Percentiles rank a stretch among this genome's conserved stretches.
Evolutionary conservation across 53 echinoderm and acorn worm genomes (phyloP).

Genomic region (Crossaster papposus): DNA sequence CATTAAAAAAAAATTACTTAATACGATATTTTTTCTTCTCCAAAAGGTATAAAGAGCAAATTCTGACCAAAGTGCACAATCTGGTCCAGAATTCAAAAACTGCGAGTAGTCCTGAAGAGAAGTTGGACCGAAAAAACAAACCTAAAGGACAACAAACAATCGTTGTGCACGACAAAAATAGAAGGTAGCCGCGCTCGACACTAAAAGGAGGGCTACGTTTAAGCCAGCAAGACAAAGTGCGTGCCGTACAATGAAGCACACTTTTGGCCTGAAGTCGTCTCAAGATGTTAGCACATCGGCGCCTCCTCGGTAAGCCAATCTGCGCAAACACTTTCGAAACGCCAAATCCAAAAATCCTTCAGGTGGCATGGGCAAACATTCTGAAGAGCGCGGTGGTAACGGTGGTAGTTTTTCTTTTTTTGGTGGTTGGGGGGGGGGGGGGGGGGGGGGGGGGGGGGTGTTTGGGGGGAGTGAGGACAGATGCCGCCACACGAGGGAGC

Average conservation of each 20-base stretch:
- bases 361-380: conserved; percentile 63
- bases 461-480: conserved; percentile 17
- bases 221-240: conserved; percentile 6
- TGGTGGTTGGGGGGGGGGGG: conserved; percentile 5
- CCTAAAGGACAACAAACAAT: not conserved
- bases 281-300: conserved; percentile 51
- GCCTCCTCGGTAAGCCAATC: conserved; percentile 62
- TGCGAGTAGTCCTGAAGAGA: not conserved
- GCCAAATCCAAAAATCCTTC: conserved; percentile 65
- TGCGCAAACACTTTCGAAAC: conserved; percentile 66
- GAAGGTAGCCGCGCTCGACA: not conserved
- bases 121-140: not conserved
- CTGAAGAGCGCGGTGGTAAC: conserved; percentile 32
- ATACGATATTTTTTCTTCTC: not conserved
- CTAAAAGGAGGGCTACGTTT: not conserved
- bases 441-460: conserved; percentile 21
- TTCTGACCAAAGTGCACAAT: not conserved
- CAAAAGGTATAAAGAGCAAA: not conserved
- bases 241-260: conserved; percentile 30
- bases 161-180: not conserved
- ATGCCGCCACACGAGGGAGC: not conserved
- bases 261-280: conserved; percentile 60
- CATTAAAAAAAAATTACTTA: too few relatives aligned
- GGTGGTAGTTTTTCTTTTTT: too few relatives aligned
- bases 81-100: not conserved